phyloP scores from a whole-genome alignment of 2,113 vertebrate species.

The Cololabis saira region DNA sequence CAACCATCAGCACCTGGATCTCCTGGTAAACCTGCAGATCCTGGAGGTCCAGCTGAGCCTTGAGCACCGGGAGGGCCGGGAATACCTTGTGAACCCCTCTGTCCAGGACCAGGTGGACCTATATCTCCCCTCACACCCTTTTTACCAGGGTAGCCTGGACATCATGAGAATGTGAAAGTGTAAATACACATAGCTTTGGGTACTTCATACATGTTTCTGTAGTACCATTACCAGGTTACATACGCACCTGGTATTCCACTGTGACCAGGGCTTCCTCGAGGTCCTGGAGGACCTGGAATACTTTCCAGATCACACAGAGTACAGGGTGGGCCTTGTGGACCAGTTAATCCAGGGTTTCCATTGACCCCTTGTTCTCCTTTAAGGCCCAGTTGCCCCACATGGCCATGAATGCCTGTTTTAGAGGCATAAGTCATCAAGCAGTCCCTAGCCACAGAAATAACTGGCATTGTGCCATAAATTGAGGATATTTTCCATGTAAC shows the following conservation, averaged over 20 bases:
- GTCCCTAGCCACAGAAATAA: not conserved
- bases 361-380: conserved; percentile 51
- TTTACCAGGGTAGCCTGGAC: conserved; percentile 51
- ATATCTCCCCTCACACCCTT: conserved; percentile 60
- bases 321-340: conserved; percentile 50
- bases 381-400: conserved; percentile 35
- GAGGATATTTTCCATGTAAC: no score
- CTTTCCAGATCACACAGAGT: conserved; percentile 18
- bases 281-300: conserved; percentile 33
- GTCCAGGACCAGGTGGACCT: conserved; percentile 57
- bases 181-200: not conserved
- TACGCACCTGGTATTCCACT: conserved; percentile 48
- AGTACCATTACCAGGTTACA: not conserved
- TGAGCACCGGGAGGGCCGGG: conserved; percentile 53
- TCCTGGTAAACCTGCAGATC: conserved; percentile 53
- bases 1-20: conserved; percentile 53
- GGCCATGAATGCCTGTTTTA: conserved; percentile 52
- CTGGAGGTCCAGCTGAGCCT: conserved; percentile 53
- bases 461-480: no score
- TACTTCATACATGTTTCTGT: not conserved
- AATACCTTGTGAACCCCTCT: conserved; percentile 50
- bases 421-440: not conserved
- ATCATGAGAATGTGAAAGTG: not conserved
- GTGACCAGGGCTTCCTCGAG: conserved; percentile 47
- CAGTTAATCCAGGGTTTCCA: conserved; percentile 58